Base-by-base conservation (phyloP, 1,140 invertebrate genomes). In the Listronotus bonariensis region DNA sequence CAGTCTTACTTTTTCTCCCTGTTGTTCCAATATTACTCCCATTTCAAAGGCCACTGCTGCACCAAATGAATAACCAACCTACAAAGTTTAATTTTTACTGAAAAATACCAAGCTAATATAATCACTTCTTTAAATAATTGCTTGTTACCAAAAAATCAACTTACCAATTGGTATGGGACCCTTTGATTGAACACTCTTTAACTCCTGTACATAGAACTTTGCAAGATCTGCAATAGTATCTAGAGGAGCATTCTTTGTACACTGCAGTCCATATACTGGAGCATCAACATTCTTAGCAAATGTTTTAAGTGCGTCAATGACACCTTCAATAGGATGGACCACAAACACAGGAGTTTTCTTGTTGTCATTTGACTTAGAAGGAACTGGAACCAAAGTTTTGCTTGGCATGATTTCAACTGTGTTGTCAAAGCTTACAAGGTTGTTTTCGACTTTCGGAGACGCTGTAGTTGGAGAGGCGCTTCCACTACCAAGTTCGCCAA, bases 11-110 rank as follows among this genome's bases (percentile, higher is more conserved):
- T 80, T 79, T 72, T 90, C 85, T 9, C 86, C 85, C 32, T 77
- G 76, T 60, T 82, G 81, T 77, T 98, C 92, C 26, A 98, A 77
- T 72, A 92, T 88, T 9, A 89, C 70, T 3, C 89, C 91, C 88
- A 99, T 97, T 82, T 98, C 97, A 76, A 96, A 93, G 5, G 92
- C 95, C 9, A 98, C 87, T 60, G 89, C 87, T 8, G 92, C 89
- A 46, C 97, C 97, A 79, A 93, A 98, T 0, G 96, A 98, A 79
- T 99, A 99, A 3, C 96, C 97, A 36, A 90, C 54, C 59, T 49
- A 32, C 31, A 40, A 17, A 57, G n/a, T n/a, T n/a, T n/a, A 32
- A 45, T 2, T 26, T 26, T 26, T 1, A 26, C 20, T 26, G 20
- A 26, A 3, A 26, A 26, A 26, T 26, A 26, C 20, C 20, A n/a